Evolutionary conservation across 2,113 vertebrate species (phyloP).

Genomic region (Eurystomus gularis): DNA sequence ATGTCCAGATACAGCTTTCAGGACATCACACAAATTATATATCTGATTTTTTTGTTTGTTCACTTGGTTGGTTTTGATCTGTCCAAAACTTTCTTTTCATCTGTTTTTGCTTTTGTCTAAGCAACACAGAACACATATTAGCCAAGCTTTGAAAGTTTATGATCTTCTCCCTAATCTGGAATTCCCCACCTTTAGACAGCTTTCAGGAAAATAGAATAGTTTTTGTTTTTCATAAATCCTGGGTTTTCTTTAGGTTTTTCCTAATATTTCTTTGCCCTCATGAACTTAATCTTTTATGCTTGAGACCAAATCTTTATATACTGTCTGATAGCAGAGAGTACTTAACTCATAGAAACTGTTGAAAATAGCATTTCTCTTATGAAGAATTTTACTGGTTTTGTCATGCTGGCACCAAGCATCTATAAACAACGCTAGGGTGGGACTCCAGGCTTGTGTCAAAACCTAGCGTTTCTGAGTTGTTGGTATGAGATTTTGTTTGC

Average conservation of each 20-base stretch:
- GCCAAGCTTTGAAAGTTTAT: neutral
- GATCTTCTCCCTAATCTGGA: neutral
- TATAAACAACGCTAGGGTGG: neutral
- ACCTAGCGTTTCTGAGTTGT: neutral
- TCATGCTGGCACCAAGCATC: neutral
- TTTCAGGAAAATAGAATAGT: neutral
- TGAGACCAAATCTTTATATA: neutral
- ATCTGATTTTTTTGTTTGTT: neutral
- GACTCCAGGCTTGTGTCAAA: neutral
- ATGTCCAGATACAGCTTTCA: neutral
- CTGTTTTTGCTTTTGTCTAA: neutral
- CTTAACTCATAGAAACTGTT: neutral
- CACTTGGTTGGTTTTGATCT: neutral
- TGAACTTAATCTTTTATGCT: neutral
- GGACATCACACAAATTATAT: neutral
- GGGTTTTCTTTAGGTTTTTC: neutral
- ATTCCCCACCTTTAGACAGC: neutral
- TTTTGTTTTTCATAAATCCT: neutral
- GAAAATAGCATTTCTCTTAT: neutral
- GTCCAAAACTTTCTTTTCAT: neutral
- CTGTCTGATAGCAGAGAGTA: neutral
- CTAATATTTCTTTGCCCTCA: neutral
- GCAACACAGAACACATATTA: neutral
- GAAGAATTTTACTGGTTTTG: neutral
- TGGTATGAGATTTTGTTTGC: neutral